Base-by-base conservation (phyloP, 2,888 invertebrate species). In the Dicranocentrus wangi region DNA sequence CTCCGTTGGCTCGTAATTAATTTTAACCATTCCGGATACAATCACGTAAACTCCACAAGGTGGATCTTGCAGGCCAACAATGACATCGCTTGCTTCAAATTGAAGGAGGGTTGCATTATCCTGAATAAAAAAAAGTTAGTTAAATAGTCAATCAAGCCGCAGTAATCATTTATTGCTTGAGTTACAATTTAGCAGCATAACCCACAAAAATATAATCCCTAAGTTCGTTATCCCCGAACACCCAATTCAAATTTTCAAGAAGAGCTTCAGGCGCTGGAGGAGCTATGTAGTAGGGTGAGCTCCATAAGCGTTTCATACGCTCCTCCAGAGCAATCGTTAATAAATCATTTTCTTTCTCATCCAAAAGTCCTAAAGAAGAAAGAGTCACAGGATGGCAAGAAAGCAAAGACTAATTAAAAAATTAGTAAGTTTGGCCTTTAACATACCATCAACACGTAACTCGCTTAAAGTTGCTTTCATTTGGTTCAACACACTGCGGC, bases 401-500 rank as follows among this genome's bases (percentile, higher is more conserved):
- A 32, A 32, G 32, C 43, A 19, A 28, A 55, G 51, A 10, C n/a
- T 51, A 15, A 13, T 2, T 19, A 7, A 66, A 43, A 43, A 43
- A n/a, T 2, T n/a, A n/a, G 13, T 15, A 47, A 47, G 15, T 17
- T 15, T 47, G 7, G 47, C 51, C n/a, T 8, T 27, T 5, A 2
- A 68, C 39, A 39, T 72, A 84, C 86, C 86, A 70, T 92, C 92
- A 84, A 91, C 90, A 81, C 91, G 91, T n/a, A 92, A 87, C 53
- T 90, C 89, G 82, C 90, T 89, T 86, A 92, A 89, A 8, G 91
- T 90, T 42, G 91, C 91, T 17, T 91, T 85, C 86, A 92, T 88
- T 88, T 91, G 91, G 83, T 92, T 92, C 0, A 93, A 89, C 0
- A 92, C 91, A 23, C 91, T 91, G 0, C 92, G 90, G 55, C 91